Percentiles rank a stretch among this genome's conserved stretches.
Evolutionary conservation across 1,140 invertebrate species (phyloP).

Genomic region (Uloborus diversus): DNA sequence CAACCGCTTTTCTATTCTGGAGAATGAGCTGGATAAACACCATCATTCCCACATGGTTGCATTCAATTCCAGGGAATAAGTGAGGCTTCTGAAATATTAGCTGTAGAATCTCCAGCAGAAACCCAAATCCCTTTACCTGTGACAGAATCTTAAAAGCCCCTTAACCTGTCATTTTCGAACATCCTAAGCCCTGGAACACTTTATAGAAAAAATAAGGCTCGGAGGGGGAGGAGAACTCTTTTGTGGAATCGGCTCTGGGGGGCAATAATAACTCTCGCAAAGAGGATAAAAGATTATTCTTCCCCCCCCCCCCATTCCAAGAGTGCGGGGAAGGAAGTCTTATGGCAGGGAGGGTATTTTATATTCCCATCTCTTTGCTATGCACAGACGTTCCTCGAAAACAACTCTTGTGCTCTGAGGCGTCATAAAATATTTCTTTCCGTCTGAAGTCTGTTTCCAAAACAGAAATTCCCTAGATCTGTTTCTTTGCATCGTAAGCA

Average conservation of each 20-base stretch:
- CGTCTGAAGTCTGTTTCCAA: too few relatives aligned
- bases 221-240: neutral
- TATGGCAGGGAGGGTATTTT: too few relatives aligned
- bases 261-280: neutral
- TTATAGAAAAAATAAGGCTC: slow-evolving; percentile 3
- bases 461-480: too few relatives aligned
- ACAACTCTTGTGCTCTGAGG: too few relatives aligned
- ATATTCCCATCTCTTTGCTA: too few relatives aligned
- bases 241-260: neutral
- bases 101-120: neutral
- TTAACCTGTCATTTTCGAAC: slow-evolving; percentile 20
- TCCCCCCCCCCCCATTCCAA: neutral
- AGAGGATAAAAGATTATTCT: neutral
- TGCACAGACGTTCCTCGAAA: too few relatives aligned
- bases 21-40: too few relatives aligned
- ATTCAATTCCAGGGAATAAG: neutral
- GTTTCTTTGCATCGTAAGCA: too few relatives aligned
- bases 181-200: neutral
- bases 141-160: slow-evolving; percentile 25
- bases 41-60: too few relatives aligned
- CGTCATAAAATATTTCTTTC: too few relatives aligned
- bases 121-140: slow-evolving; percentile 6
- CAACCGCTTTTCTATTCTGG: too few relatives aligned
- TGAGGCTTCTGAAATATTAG: slow-evolving; percentile 30
- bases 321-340: neutral